Evolutionary conservation across 2,797 vertebrate species (phyloP), one percentile per base, ranked within the genome.

Genomic region (Eremophila alpestris): DNA sequence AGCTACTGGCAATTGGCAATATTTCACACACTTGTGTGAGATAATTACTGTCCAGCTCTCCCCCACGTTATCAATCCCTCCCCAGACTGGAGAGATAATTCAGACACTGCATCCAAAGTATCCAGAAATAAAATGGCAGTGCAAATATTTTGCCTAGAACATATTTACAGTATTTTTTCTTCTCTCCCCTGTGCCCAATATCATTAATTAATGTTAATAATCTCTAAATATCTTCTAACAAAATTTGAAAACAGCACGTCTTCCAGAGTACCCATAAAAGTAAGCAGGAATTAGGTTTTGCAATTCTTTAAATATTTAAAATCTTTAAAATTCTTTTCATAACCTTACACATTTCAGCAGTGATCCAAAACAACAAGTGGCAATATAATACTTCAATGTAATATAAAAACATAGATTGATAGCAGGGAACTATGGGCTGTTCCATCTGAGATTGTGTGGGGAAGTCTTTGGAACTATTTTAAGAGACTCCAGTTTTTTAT

Each of bases 401-500:
- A 97, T 96, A 92, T 80, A 95, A 96, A 97, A 95, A 49, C 77
- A 94, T 34, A 95, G 85, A 93, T 95, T 93, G 96, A 94, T 96
- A 95, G 77, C 68, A 96, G 93, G 92, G 95, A 97, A 91, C 68
- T 80, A 80, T 73, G 93, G 86, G 49, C 69, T 90, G 69, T 74
- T 93, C 69, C 65, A 95, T 93, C 93, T 96, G 94, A 94, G 78
- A 93, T 67, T 89, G 32, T 58, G 38, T 86, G 76, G 46, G 70
- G 80, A 89, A 96, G 75, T 46, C 90, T 92, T 93, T 96, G 92
- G 95, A 97, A 94, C 80, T 95, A 95, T 93, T 95, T 95, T 92
- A 95, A 97, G 89, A 87, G 68, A 85, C 65, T 96, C 60, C 90
- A 94, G 60, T 87, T 94, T 96, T 97, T 94, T 97, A 97, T 96